Percentiles rank a stretch among this genome's conserved stretches.
These are phyloP conservation scores for Branchipolynoe longqiensis DNA, from an alignment of 2,888 invertebrate genomes.

Conservation along the genomic window DNA sequence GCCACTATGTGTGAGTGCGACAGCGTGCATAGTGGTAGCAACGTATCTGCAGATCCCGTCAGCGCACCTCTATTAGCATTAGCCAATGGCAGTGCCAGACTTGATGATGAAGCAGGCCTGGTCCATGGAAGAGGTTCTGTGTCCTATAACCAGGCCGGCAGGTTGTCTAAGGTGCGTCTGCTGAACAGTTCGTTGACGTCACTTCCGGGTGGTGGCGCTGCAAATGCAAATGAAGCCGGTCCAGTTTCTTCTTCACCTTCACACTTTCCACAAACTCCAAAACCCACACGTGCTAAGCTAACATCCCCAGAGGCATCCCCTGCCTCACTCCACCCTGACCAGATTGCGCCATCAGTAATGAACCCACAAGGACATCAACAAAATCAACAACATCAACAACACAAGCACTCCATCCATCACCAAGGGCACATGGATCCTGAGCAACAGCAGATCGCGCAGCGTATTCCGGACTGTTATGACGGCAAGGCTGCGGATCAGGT, in stretches of 20 bases:
- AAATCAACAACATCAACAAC: too few species aligned
- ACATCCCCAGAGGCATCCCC: too few species aligned
- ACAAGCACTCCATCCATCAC: background rate
- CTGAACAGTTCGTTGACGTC: background rate
- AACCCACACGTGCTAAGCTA: conserved; percentile 26
- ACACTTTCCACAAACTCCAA: conserved; percentile 13
- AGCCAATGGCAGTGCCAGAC: too few species aligned
- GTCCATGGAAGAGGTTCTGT: background rate
- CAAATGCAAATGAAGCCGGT: background rate
- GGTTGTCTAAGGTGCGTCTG: background rate
- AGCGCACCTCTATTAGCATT: too few species aligned
- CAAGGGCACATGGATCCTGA: conserved; percentile 5
- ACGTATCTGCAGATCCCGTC: background rate
- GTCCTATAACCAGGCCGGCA: background rate
- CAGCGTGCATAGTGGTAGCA: background rate
- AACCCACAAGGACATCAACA: too few species aligned
- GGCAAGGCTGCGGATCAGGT: background rate
- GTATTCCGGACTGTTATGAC: background rate
- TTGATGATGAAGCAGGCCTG: too few species aligned
- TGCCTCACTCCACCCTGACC: too few species aligned
- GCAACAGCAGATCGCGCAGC: background rate
- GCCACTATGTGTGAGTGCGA: conserved; percentile 60
- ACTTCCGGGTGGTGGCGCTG: background rate
- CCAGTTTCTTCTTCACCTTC: too few species aligned
- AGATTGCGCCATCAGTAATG: too few species aligned